A percentile compares a stretch with the other conserved stretches of the same genome.
Conservation (phyloP, 2,113 vertebrate species). For the Bolborhynchus lineola region DNA sequence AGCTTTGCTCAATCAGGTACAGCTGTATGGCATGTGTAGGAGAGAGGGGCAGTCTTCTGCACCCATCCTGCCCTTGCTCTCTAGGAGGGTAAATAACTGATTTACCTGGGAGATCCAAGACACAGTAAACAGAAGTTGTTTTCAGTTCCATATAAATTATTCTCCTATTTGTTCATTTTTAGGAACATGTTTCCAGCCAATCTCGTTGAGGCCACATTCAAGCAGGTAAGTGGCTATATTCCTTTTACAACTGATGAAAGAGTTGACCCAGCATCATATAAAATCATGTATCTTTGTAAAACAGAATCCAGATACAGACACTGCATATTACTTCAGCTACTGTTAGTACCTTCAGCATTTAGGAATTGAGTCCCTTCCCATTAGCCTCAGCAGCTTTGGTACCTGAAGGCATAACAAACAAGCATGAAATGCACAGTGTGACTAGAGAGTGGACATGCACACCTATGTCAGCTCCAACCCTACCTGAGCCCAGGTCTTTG, state of each 20-base stretch:
- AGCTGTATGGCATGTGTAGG: neutral
- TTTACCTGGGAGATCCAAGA: neutral
- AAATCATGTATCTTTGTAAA: neutral
- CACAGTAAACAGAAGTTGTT: neutral
- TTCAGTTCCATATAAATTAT: neutral
- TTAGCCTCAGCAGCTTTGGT: neutral
- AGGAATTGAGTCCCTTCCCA: neutral
- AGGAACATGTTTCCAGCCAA: constrained; percentile 99
- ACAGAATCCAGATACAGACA: neutral
- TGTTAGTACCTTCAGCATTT: neutral
- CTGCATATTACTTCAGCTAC: neutral
- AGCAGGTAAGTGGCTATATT: constrained; percentile 82
- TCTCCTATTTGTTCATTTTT: constrained; percentile 61
- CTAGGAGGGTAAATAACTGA: neutral
- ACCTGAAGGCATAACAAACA: neutral
- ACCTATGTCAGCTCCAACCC: neutral
- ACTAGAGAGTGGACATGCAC: neutral
- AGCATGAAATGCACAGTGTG: neutral
- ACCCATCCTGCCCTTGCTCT: neutral
- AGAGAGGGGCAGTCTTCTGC: neutral
- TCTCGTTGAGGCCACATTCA: constrained; percentile 95
- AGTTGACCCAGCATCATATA: neutral
- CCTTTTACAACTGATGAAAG: neutral
- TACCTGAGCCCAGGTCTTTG: neutral
- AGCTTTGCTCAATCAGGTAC: neutral